Percentiles rank a stretch among this genome's conserved stretches.
These are phyloP conservation scores for Megastigmus dorsalis DNA, from an alignment of 2,888 invertebrate genomes.

Conservation along the genomic window DNA sequence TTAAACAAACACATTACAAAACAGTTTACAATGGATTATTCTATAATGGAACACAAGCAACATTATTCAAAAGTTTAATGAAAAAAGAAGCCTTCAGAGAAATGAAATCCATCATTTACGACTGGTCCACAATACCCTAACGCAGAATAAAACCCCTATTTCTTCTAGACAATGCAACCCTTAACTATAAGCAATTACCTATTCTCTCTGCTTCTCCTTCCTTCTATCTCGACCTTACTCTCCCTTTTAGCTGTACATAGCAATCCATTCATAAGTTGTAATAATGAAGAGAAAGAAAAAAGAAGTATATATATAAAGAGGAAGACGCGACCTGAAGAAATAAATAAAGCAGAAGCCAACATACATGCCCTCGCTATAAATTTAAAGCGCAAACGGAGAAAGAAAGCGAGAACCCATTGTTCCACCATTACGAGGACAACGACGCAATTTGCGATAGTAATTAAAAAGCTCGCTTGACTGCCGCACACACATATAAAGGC, in stretches of 20 bases:
- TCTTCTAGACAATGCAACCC: background rate
- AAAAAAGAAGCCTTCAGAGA: background rate
- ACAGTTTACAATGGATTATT: no score
- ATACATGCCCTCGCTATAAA: background rate
- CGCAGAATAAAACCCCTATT: background rate
- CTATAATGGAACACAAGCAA: no score
- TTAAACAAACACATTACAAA: no score
- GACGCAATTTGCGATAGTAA: no score
- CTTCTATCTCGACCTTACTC: background rate
- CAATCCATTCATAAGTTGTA: background rate
- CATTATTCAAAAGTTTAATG: no score
- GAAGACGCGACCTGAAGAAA: background rate
- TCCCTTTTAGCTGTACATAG: no score
- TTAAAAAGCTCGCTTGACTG: no score
- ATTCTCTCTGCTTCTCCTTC: background rate
- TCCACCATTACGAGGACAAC: no score
- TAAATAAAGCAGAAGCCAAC: background rate
- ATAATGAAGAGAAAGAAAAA: background rate
- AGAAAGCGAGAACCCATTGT: background rate
- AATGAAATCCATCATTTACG: background rate
- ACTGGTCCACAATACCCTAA: background rate
- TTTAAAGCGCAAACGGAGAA: background rate
- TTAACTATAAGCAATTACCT: background rate
- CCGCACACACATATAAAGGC: no score
- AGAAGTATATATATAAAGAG: background rate